Conservation (phyloP, 2,888 invertebrate genomes). For the Zele albiditarsus region DNA sequence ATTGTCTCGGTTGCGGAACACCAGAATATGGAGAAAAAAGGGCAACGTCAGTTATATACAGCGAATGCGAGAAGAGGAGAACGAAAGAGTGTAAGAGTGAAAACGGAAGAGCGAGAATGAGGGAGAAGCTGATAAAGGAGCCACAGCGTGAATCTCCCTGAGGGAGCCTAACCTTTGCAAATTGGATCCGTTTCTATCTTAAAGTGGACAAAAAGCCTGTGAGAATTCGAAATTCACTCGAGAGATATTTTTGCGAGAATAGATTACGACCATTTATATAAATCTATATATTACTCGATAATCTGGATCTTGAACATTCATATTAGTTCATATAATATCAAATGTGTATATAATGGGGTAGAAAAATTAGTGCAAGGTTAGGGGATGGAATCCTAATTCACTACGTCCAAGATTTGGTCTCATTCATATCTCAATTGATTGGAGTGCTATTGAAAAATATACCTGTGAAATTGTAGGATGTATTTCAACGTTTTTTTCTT, state of each 20-base stretch:
- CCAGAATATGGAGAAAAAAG: neutral
- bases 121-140: conserved; percentile 32
- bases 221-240: conserved; percentile 50
- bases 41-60: neutral
- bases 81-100: conserved; percentile 18
- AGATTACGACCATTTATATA: conserved; percentile 25
- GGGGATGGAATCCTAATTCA: too few species aligned
- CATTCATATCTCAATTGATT: too few species aligned
- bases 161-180: conserved; percentile 48
- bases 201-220: conserved; percentile 49
- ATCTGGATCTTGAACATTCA: neutral
- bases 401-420: too few species aligned
- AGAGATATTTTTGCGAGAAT: conserved; percentile 41
- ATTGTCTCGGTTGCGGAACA: neutral
- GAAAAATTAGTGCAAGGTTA: too few species aligned
- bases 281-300: neutral
- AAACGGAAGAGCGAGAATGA: conserved; percentile 15
- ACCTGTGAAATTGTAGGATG: too few species aligned
- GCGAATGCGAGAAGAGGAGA: neutral
- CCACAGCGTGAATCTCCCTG: conserved; percentile 38
- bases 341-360: too few species aligned
- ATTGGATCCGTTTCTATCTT: conserved; percentile 51
- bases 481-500: too few species aligned
- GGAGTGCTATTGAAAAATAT: too few species aligned
- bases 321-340: neutral